phyloP scores from a whole-genome alignment of 2,113 vertebrate species.

The Sorex araneus region DNA sequence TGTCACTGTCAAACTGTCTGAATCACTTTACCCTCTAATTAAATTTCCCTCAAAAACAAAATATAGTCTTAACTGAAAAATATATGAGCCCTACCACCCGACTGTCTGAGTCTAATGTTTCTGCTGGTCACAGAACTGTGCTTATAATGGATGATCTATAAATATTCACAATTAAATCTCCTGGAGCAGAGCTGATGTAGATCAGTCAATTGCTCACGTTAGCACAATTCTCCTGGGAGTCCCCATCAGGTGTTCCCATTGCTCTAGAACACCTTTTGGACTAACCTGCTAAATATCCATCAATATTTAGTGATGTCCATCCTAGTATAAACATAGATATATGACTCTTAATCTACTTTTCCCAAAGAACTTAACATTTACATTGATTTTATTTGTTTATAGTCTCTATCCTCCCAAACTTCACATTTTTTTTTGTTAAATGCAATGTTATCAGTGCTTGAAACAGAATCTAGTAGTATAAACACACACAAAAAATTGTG shows the following conservation, averaged over 20 bases:
- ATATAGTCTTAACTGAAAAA: background rate
- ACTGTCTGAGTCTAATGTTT: background rate
- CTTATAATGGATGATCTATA: background rate
- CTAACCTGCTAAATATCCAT: constrained; percentile 10
- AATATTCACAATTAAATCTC: background rate
- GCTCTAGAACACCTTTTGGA: background rate
- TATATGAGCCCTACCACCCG: background rate
- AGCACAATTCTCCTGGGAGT: background rate
- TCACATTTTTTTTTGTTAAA: too few species aligned
- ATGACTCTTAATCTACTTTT: constrained; percentile 46
- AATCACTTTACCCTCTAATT: background rate
- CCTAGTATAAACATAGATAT: background rate
- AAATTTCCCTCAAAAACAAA: constrained; percentile 36
- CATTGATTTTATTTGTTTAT: constrained; percentile 9
- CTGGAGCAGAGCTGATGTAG: background rate
- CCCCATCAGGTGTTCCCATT: background rate
- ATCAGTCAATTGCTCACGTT: background rate
- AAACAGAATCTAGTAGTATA: too few species aligned
- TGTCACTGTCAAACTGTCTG: background rate
- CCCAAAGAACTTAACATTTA: background rate
- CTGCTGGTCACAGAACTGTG: background rate
- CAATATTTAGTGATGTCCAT: background rate
- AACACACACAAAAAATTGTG: too few species aligned
- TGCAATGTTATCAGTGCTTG: too few species aligned
- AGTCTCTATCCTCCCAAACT: background rate